Conservation (phyloP, 1,140 invertebrate genomes). For the Venustaconcha ellipsiformis region DNA sequence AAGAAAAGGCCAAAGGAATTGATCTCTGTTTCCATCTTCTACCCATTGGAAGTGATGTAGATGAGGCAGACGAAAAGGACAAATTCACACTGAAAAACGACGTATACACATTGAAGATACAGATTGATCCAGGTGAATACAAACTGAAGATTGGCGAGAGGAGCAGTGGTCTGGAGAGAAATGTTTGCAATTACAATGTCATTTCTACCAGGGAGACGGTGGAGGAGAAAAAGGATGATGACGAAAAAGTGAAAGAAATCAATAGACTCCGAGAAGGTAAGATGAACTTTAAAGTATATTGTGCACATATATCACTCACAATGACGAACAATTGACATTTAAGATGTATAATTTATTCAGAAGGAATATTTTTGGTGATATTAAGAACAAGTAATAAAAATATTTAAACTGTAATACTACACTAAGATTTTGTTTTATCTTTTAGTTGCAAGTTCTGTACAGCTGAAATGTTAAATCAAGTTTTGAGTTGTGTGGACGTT, state of each 20-base stretch:
- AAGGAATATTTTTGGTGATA: background rate
- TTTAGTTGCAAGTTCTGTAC: too few species aligned
- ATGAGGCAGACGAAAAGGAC: background rate
- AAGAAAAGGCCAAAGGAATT: conserved; percentile 12
- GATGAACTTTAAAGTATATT: background rate
- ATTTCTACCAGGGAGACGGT: conserved; percentile 23
- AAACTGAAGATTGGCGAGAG: conserved; percentile 27
- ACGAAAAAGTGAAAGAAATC: conserved; percentile 4
- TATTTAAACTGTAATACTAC: background rate
- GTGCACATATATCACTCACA: background rate
- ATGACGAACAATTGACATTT: background rate
- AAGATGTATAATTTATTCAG: background rate
- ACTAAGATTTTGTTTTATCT: background rate
- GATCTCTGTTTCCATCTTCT: conserved; percentile 9
- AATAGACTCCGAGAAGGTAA: conserved; percentile 5
- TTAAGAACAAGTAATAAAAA: background rate
- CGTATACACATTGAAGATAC: conserved; percentile 32
- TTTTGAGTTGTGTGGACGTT: too few species aligned
- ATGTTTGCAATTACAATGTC: conserved; percentile 45
- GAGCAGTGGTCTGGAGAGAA: conserved; percentile 36
- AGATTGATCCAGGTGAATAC: conserved; percentile 26
- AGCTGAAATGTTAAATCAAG: too few species aligned
- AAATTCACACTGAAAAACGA: conserved; percentile 27
- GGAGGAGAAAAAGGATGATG: background rate
- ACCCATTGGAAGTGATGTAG: conserved; percentile 11